A percentile compares a stretch with the other conserved stretches of the same genome.
These are phyloP conservation scores for Pristionchus pacificus DNA, from an alignment of 1,140 invertebrate genomes.

Conservation along the genomic window DNA sequence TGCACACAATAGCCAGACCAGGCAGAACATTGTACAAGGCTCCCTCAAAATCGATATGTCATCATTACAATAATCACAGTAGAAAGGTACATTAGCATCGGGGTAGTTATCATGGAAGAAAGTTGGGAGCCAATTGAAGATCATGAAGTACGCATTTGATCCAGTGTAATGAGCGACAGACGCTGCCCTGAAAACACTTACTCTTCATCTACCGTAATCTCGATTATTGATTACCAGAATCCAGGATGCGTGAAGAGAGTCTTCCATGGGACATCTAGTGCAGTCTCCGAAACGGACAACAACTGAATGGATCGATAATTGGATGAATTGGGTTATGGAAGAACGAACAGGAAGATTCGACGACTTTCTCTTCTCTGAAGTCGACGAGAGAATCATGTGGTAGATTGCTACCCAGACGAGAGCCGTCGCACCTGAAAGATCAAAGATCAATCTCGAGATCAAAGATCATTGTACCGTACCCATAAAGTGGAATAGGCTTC, in stretches of 20 bases:
- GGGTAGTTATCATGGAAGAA: conserved; percentile 74
- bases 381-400: not conserved
- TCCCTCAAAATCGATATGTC: conserved; percentile 62
- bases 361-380: conserved; percentile 24
- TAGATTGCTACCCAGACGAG: not conserved
- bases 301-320: not conserved
- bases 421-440: not conserved
- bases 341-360: conserved; percentile 25
- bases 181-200: conserved; percentile 65
- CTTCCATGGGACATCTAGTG: conserved; percentile 62
- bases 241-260: conserved; percentile 64
- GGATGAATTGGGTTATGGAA: conserved; percentile 1
- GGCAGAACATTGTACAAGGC: conserved; percentile 73
- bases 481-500: conserved; percentile 68
- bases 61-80: too few relatives aligned
- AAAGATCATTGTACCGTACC: conserved; percentile 65
- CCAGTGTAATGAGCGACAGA: conserved; percentile 72
- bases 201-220: conserved; percentile 6
- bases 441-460: conserved; percentile 30
- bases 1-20: conserved; percentile 68
- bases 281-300: not conserved
- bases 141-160: conserved; percentile 72
- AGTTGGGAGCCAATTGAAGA: conserved; percentile 73
- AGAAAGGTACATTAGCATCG: conserved; percentile 61
- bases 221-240: conserved; percentile 63